Evolutionary conservation across 35 echinoderm and acorn worm genomes (phyloP), one percentile per base, ranked within the genome.

Genomic region (Ptychodera flava): DNA sequence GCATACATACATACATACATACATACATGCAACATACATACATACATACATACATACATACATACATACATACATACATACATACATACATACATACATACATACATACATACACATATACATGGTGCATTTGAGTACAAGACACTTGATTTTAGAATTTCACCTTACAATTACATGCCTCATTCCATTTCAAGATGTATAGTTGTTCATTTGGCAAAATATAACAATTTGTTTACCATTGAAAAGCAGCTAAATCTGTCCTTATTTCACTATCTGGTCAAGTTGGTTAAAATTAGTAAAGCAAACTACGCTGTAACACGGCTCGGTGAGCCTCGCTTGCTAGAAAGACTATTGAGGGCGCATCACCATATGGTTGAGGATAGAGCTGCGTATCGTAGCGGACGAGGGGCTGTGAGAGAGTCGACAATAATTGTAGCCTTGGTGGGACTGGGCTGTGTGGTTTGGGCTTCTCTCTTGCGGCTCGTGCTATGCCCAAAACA

Each of bases 11-110:
- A 64, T 64, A 64, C 45, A 64, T 64, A 64, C 45, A 64, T 6
- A 64, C 45, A 64, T 64, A 64, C 45, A 64, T 64, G 22, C 45
- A 64, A 64, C 45, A 64, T 64, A 64, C 45, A 64, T 64, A 64
- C 45, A 64, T 64, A 64, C 45, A 64, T 64, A 64, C 45, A 64
- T 64, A 64, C 45, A 64, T 64, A 64, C 45, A 64, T 64, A 64
- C 45, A 64, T 64, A 64, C 45, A 64, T 64, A 64, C 45, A 64
- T 64, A 64, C 45, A 64, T 64, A 64, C 45, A 64, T 64, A 64
- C 45, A 64, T 64, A 64, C 45, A 64, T 64, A 64, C 45, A 64
- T 64, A 64, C 45, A 64, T 64, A 64, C 45, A 64, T 64, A 64
- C 45, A 64, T 64, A 64, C 45, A 64, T 64, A 64, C 45, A 64